Conservation (phyloP, 2,888 invertebrate species). For the Hipparchia sbordonii region DNA sequence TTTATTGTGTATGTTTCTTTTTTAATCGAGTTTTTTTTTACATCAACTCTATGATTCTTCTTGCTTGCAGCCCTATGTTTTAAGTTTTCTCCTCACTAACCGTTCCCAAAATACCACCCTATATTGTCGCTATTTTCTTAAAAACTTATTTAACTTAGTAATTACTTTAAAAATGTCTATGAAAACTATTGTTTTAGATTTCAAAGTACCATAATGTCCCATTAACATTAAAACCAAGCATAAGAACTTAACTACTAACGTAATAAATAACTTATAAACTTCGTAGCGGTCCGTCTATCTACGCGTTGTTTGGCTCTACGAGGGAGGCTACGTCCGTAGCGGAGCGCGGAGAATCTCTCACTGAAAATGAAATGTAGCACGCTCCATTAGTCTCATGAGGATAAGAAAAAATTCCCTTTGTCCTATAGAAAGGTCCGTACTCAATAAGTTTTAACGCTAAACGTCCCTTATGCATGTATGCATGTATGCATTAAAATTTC, state of each 20-base stretch:
- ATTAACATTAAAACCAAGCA: not conserved
- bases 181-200: not conserved
- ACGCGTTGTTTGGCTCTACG: conserved; percentile 38
- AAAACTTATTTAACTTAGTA: too few species aligned
- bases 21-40: too few species aligned
- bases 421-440: not conserved
- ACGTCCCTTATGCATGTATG: not conserved
- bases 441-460: not conserved
- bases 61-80: too few species aligned
- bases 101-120: too few species aligned
- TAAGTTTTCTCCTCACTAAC: too few species aligned
- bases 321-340: conserved; percentile 50
- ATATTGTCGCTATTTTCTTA: too few species aligned
- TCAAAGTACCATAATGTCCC: too few species aligned
- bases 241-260: not conserved
- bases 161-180: not conserved
- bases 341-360: conserved; percentile 28
- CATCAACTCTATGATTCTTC: too few species aligned
- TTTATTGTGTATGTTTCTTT: too few species aligned
- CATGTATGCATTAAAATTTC: not conserved
- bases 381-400: not conserved
- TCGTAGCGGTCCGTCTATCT: conserved; percentile 28
- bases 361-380: not conserved
- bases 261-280: conserved; percentile 17
- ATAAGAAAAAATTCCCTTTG: not conserved